A percentile compares a stretch with the other conserved stretches of the same genome.
phyloP scores from a whole-genome alignment of 2,113 vertebrate genomes.

The Laticauda laticaudata region DNA sequence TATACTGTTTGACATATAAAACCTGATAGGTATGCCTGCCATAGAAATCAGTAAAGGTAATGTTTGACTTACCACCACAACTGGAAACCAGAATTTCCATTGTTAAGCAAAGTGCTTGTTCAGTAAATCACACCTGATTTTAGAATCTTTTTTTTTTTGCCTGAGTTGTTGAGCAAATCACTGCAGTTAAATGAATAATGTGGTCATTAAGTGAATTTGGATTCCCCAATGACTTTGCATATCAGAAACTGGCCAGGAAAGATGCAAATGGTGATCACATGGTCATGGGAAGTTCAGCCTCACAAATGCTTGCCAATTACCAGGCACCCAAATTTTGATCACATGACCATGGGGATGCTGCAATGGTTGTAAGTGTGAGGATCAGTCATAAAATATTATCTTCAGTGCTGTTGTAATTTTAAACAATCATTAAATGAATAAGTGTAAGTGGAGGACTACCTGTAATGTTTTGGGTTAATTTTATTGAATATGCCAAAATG shows the following conservation, averaged over 20 bases:
- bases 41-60: neutral
- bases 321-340: no score
- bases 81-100: neutral
- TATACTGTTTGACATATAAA: neutral
- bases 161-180: neutral
- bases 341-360: no score
- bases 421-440: neutral
- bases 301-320: neutral
- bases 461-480: neutral
- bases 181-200: neutral
- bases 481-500: neutral
- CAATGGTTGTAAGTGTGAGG: neutral
- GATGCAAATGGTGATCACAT: neutral
- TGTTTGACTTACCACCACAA: neutral
- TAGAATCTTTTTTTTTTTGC: neutral
- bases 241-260: neutral
- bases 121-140: neutral
- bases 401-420: neutral
- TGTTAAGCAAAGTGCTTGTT: neutral
- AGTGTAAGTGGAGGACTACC: neutral
- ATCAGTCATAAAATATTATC: neutral
- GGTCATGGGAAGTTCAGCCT: neutral
- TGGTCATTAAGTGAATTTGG: neutral
- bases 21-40: neutral
- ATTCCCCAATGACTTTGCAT: neutral